Evolutionary conservation across 2,888 invertebrate genomes (phyloP), one percentile per base, ranked within the genome.

Genomic region (Hermaeophaga mercurialis): DNA sequence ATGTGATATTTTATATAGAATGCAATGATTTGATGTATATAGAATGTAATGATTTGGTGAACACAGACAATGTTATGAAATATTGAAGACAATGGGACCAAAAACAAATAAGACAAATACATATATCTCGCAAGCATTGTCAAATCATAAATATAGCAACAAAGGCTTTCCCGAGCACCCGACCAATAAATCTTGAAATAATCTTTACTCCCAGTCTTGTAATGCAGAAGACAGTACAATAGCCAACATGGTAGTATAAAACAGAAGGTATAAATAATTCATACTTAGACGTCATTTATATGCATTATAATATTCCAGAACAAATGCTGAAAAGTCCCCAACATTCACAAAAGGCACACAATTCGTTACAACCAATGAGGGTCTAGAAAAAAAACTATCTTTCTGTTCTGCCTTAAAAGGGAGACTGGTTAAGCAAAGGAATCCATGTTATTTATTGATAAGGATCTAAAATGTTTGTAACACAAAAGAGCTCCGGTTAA

Each of bases 381-480:
- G 39, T 53, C 54, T 48, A 46, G 48, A 56, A 45, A 65, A 65
- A 68, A 64, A 61, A 61, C 63, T 58, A 62, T 58, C 66, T 68
- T 63, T 66, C 66, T 65, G 64, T 59, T 64, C 66, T 70, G 65
- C 73, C 70, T 68, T 72, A 72, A 71, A 73, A 67, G 73, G 72
- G 59, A 66, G 66, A 68, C 66, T 64, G 59, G 64, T 62, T 66
- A 36, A 26, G 62, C 66, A 63, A 57, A 62, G 70, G 72, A 70
- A 71, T 73, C 64, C 70, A 54, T 68, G 69, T 70, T 72, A 71
- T 73, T 72, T 72, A 71, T 70, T 66, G 72, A 73, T 73, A 72
- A 69, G 67, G 67, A 73, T 73, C 73, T 70, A 62, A 68, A 71
- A 69, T 66, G 68, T 66, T 68, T 66, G 67, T 66, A 66, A 64